These are phyloP conservation scores for Hirundo rustica DNA, from an alignment of 2,797 vertebrate genomes.

Conservation along the genomic window DNA sequence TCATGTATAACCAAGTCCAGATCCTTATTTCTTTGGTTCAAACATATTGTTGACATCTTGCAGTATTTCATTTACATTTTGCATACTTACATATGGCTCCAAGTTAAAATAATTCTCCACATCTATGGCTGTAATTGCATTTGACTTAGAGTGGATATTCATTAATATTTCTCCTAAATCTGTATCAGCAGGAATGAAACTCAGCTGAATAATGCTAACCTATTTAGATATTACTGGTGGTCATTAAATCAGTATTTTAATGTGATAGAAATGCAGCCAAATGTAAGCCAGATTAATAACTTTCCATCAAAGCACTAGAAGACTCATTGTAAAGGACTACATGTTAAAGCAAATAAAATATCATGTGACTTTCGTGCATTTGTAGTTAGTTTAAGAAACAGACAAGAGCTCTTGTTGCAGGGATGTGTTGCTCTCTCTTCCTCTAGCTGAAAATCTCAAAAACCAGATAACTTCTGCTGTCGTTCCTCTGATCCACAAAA, in stretches of 20 bases:
- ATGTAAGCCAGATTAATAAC: not conserved
- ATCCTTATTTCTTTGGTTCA: not conserved
- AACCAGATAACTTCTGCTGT: not conserved
- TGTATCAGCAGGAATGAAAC: not conserved
- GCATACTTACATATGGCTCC: not conserved
- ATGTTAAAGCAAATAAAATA: not conserved
- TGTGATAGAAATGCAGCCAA: not conserved
- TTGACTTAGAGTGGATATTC: not conserved
- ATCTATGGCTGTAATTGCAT: not conserved
- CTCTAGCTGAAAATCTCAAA: not conserved
- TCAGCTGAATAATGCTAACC: not conserved
- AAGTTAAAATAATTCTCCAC: not conserved
- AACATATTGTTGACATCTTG: not conserved
- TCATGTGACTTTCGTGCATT: not conserved
- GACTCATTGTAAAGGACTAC: not conserved
- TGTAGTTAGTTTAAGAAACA: not conserved
- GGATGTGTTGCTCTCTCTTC: not conserved
- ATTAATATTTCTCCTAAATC: not conserved
- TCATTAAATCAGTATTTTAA: not conserved
- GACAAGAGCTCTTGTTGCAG: not conserved
- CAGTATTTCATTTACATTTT: not conserved
- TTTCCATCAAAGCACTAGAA: not conserved
- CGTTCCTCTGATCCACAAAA: not conserved
- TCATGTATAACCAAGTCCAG: constrained; percentile 2
- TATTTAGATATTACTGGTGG: not conserved